phyloP scores from a whole-genome alignment of 1,140 invertebrate genomes.

The Habropoda laboriosa region DNA sequence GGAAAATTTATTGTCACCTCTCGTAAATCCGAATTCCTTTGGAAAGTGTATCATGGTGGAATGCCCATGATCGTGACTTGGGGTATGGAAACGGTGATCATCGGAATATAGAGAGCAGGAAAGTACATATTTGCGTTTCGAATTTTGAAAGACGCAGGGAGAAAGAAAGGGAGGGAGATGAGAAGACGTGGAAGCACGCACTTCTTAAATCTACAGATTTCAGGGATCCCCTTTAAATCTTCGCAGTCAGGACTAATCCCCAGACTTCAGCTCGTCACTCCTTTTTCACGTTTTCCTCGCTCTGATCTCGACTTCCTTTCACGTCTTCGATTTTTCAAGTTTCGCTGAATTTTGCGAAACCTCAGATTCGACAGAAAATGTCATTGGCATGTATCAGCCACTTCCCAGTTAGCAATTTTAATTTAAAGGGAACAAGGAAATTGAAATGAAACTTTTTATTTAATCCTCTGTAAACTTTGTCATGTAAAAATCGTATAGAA shows the following conservation, averaged over 20 bases:
- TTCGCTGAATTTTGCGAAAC: conserved; percentile 10
- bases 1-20: too few species aligned
- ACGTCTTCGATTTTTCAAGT: conserved; percentile 26
- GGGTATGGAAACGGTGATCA: background rate
- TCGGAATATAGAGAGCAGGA: conserved; percentile 42
- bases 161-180: background rate
- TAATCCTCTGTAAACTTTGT: too few species aligned
- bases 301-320: conserved; percentile 39
- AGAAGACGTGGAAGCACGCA: conserved; percentile 55
- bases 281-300: conserved; percentile 1
- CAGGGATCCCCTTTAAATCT: conserved; percentile 60
- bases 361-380: too few species aligned
- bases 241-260: conserved; percentile 53
- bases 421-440: too few species aligned
- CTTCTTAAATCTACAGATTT: conserved; percentile 65
- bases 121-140: conserved; percentile 64
- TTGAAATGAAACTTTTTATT: too few species aligned
- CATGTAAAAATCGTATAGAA: too few species aligned
- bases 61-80: conserved; percentile 10
- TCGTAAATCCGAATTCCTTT: background rate
- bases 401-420: too few species aligned
- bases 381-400: too few species aligned
- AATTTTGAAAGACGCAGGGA: conserved; percentile 24
- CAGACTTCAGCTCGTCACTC: background rate
- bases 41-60: background rate